Conservation (phyloP, 2,888 invertebrate species). For the Lingula anatina region DNA sequence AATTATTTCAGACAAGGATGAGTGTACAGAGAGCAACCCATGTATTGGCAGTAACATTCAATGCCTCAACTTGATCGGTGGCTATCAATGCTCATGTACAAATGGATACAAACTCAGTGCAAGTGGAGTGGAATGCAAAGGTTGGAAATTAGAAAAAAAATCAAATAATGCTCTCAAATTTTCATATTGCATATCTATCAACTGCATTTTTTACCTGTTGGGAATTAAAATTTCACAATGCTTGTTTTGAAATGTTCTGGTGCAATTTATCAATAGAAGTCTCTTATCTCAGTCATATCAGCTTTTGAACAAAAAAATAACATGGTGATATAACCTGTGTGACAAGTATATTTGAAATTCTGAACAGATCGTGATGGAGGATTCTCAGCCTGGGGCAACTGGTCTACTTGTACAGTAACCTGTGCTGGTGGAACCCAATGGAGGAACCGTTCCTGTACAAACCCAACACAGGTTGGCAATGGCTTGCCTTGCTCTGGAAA, state of each 20-base stretch:
- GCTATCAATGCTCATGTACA: constrained; percentile 17
- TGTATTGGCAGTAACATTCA: constrained; percentile 13
- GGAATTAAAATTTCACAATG: too few species aligned
- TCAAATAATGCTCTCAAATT: too few species aligned
- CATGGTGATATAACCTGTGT: too few species aligned
- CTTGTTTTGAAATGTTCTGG: too few species aligned
- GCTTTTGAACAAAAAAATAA: too few species aligned
- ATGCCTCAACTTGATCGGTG: constrained; percentile 15
- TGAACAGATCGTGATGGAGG: constrained; percentile 22
- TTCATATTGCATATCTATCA: too few species aligned
- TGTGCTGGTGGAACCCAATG: constrained; percentile 18
- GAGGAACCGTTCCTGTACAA: constrained; percentile 15
- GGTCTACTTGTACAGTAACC: constrained; percentile 15
- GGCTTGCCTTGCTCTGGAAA: constrained; percentile 17
- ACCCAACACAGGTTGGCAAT: constrained; percentile 16
- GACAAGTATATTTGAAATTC: constrained; percentile 12
- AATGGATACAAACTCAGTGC: constrained; percentile 14
- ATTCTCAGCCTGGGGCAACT: constrained; percentile 13
- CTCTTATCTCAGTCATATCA: too few species aligned
- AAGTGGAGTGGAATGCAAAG: constrained; percentile 12
- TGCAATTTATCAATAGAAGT: too few species aligned
- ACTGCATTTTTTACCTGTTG: too few species aligned
- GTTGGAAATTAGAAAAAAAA: too few species aligned
- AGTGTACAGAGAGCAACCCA: constrained; percentile 11
- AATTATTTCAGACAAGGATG: constrained; percentile 14